Evolutionary conservation across 2,797 vertebrate genomes (phyloP).

Genomic region (Danio kyathit): DNA sequence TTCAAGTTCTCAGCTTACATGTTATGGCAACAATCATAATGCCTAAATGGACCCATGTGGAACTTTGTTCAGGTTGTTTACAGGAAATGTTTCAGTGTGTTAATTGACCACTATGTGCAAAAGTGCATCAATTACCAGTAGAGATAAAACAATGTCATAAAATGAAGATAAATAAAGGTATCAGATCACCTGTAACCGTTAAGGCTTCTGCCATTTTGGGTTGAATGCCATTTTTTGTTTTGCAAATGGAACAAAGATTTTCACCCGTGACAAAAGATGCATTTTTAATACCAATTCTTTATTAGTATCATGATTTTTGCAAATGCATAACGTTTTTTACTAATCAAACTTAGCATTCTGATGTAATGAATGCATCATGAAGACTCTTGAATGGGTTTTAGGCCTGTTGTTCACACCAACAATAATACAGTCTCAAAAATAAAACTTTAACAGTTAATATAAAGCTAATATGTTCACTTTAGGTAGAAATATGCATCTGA

Average conservation of each 20-base stretch:
- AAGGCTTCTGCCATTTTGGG: neutral
- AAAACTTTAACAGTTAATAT: too few species aligned
- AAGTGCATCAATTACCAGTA: neutral
- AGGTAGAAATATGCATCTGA: too few species aligned
- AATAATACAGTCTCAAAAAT: too few species aligned
- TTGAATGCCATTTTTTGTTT: neutral
- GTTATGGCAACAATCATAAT: neutral
- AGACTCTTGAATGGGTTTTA: neutral
- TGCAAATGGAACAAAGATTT: neutral
- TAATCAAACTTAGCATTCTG: neutral
- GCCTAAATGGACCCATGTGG: neutral
- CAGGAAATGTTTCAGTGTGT: neutral
- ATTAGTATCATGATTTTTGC: too few species aligned
- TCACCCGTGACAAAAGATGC: too few species aligned
- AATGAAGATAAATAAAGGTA: neutral
- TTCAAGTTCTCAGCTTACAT: neutral
- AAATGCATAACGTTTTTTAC: too few species aligned
- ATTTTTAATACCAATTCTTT: too few species aligned
- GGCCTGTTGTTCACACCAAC: too few species aligned
- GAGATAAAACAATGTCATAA: neutral
- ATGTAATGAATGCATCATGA: neutral
- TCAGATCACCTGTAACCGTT: neutral
- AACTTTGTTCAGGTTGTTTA: neutral
- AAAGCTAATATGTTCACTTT: too few species aligned
- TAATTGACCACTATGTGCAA: neutral